These are phyloP conservation scores for Tachina grossa DNA, from an alignment of 2,888 invertebrate species.

Conservation along the genomic window DNA sequence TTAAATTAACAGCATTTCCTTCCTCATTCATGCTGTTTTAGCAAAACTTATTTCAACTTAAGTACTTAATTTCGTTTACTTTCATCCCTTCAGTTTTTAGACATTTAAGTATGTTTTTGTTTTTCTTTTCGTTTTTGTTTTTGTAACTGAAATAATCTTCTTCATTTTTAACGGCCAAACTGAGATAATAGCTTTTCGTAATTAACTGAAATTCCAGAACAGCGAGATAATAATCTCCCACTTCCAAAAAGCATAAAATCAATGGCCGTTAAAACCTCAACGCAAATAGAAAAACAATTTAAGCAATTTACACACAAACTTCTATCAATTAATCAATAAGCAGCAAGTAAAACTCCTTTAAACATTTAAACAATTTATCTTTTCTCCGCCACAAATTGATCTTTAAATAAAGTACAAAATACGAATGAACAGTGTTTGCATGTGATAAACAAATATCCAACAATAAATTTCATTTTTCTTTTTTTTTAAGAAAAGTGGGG, in stretches of 20 bases:
- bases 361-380: background rate
- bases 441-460: no score
- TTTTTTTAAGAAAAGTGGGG: background rate
- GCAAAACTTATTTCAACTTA: background rate
- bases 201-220: slow-evolving; percentile 21
- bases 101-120: background rate
- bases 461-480: background rate
- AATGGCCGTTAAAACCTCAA: background rate
- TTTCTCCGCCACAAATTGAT: background rate
- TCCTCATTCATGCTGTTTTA: background rate
- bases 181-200: slow-evolving; percentile 19
- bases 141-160: background rate
- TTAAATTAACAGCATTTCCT: no score
- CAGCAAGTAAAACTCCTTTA: background rate
- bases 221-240: no score
- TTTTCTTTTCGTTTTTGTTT: background rate
- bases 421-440: background rate
- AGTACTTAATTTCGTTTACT: background rate
- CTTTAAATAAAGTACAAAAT: no score
- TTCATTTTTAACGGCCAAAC: background rate
- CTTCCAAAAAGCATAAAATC: slow-evolving; percentile 7
- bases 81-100: background rate
- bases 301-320: slow-evolving; percentile 32
- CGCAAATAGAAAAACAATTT: slow-evolving; percentile 1
- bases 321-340: slow-evolving; percentile 35